phyloP scores from a whole-genome alignment of 1,140 invertebrate genomes.

The Dinothrombium tinctorium region DNA sequence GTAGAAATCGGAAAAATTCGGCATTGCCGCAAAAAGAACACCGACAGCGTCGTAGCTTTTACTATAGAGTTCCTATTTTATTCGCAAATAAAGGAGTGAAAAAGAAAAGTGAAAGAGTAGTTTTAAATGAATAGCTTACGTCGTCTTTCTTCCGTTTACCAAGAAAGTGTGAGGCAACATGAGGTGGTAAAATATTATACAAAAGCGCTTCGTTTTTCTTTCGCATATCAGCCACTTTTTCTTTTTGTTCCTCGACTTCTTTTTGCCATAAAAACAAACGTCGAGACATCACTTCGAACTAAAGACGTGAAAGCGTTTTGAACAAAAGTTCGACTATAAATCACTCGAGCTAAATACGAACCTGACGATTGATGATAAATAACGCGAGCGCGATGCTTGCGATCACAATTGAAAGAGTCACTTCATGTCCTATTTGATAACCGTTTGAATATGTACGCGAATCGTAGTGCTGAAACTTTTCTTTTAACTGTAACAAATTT shows the following conservation, averaged over 20 bases:
- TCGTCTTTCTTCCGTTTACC: constrained; percentile 28
- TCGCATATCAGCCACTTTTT: constrained; percentile 58
- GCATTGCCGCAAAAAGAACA: constrained; percentile 81
- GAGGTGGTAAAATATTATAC: constrained; percentile 40
- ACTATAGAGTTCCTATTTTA: too few relatives aligned
- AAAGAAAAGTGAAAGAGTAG: too few relatives aligned
- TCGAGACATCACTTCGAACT: constrained; percentile 51
- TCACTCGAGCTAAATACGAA: too few relatives aligned
- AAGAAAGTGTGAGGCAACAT: constrained; percentile 73
- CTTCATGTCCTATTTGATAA: background rate
- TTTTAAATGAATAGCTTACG: too few relatives aligned
- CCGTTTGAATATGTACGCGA: background rate
- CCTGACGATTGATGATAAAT: constrained; percentile 18
- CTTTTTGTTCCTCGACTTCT: constrained; percentile 49
- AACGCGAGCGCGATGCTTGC: constrained; percentile 29
- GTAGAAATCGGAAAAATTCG: constrained; percentile 82
- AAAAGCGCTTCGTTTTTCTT: constrained; percentile 67
- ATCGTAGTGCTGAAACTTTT: constrained; percentile 24
- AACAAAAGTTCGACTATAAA: too few relatives aligned
- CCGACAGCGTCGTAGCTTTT: constrained; percentile 78
- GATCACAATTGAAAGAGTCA: constrained; percentile 2
- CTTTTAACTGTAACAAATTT: constrained; percentile 31
- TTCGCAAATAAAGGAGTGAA: too few relatives aligned
- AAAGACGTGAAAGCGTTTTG: too few relatives aligned
- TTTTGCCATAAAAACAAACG: constrained; percentile 46